Base-by-base conservation (phyloP, 2,888 invertebrate genomes). In the Lasioglossum morio region DNA sequence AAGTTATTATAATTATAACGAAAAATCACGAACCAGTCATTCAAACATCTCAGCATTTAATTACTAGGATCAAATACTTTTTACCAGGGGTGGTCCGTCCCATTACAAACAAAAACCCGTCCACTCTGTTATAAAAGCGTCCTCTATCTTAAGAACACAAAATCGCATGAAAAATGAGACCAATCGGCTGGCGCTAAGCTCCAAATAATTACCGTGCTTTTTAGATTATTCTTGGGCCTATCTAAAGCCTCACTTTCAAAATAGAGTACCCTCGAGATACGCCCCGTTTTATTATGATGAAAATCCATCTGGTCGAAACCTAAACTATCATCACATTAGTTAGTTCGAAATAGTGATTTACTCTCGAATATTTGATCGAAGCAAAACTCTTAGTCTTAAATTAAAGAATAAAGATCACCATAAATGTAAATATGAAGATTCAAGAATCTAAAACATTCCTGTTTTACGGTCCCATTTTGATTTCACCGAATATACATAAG, bases 201-300 rank as follows among this genome's bases (percentile, higher is more conserved):
- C 0, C 69, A 69, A 63, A 83, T 83, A 84, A 84, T 84, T 83
- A 78, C 70, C 84, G 77, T 57, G 84, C 78, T 75, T 78, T 78
- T 78, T 74, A 78, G 84, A 78, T 84, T 78, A 83, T 74, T 63
- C 73, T 14, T 8, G 53, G 27, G 23, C 5, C 77, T 79, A 76
- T 85, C 82, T 63, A 48, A 63, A 72, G 48, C 76, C 72, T 66
- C 75, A 37, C 66, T 73, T 72, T 74, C 77, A 63, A 77, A 85
- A 85, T 60, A 72, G 81, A 75, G 86, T 81, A 81, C 46, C 85
- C 81, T 60, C 46, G 72, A 86, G 81, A 86, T 78, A 76, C 57
- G 53, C 30, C 27, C 53, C 70, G 77, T 76, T 86, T 86, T 86
- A 81, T 85, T 85, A 81, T 57, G 72, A 81, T 48, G 75, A 69